Conservation (phyloP, 2,888 invertebrate genomes). For the Aphidius colemani region DNA sequence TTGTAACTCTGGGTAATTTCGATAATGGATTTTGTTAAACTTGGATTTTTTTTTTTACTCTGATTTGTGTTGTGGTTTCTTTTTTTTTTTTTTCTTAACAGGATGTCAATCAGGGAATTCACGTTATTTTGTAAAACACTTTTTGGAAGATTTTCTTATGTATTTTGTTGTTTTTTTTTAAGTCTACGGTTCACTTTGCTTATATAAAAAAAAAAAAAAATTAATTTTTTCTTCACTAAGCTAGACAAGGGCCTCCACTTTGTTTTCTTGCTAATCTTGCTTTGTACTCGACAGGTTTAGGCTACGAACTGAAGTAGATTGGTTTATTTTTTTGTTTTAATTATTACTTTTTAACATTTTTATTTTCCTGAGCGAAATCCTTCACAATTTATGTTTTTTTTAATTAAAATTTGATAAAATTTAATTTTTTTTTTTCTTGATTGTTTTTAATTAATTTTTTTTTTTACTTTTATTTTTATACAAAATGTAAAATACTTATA, state of each 20-base stretch:
- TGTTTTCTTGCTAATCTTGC: constrained; percentile 25
- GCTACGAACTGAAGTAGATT: constrained; percentile 60
- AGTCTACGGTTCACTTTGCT: constrained; percentile 1
- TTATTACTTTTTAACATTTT: constrained; percentile 21
- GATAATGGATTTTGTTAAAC: constrained; percentile 1
- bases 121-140: constrained; percentile 12
- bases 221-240: constrained; percentile 36
- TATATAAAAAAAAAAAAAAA: constrained; percentile 11
- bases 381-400: constrained; percentile 17
- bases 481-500: constrained; percentile 39
- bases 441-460: constrained; percentile 26
- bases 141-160: constrained; percentile 15
- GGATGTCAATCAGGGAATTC: constrained; percentile 8
- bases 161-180: constrained; percentile 35
- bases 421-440: constrained; percentile 19
- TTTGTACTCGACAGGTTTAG: constrained; percentile 61
- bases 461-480: constrained; percentile 24
- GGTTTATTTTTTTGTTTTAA: constrained; percentile 43
- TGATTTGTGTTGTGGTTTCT: not conserved
- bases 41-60: constrained; percentile 4
- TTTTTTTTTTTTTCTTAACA: constrained; percentile 15
- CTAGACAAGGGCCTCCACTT: constrained; percentile 30
- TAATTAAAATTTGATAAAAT: not conserved
- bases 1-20: constrained; percentile 6
- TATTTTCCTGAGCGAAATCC: constrained; percentile 32